These are phyloP conservation scores for Panulirus ornatus DNA, from an alignment of 1,140 invertebrate species.

Conservation along the genomic window DNA sequence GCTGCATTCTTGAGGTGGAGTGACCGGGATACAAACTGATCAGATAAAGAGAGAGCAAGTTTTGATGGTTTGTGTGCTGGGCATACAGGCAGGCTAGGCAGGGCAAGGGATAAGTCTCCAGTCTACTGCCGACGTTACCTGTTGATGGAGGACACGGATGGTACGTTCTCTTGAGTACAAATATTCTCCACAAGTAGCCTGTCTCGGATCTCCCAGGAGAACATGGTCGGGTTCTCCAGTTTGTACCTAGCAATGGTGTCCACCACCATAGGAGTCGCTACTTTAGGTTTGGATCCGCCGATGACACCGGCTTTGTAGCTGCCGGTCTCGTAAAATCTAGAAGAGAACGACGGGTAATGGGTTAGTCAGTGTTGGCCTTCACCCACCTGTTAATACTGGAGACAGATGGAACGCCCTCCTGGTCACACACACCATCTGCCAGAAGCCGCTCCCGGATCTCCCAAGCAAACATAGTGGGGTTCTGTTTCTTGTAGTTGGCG, in stretches of 20 bases:
- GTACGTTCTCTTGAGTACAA: conserved; percentile 99
- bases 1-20: conserved; percentile 3
- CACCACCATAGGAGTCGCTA: conserved; percentile 98
- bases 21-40: conserved; percentile 29
- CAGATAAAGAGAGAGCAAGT: conserved; percentile 13
- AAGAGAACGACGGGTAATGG: conserved; percentile 70
- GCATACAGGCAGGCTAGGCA: conserved; percentile 45
- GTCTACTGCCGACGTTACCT: conserved; percentile 84
- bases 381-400: conserved; percentile 89
- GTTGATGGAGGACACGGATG: conserved; percentile 99
- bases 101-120: conserved; percentile 45
- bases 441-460: conserved; percentile 93
- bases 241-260: conserved; percentile 99
- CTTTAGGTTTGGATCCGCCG: conserved; percentile 99
- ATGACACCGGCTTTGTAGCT: conserved; percentile 99
- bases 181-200: conserved; percentile 96
- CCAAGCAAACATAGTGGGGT: conserved; percentile 95
- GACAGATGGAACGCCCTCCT: conserved; percentile 86
- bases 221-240: conserved; percentile 99
- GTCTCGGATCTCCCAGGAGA: conserved; percentile 99
- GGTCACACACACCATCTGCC: conserved; percentile 89
- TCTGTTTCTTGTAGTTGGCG: conserved; percentile 92
- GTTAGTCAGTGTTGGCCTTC: conserved; percentile 47
- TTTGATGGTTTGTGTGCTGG: conserved; percentile 49
- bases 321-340: conserved; percentile 98